Percentiles rank a stretch among this genome's conserved stretches.
phyloP scores from a whole-genome alignment of 2,113 vertebrate genomes.

The Rhombomys opimus region DNA sequence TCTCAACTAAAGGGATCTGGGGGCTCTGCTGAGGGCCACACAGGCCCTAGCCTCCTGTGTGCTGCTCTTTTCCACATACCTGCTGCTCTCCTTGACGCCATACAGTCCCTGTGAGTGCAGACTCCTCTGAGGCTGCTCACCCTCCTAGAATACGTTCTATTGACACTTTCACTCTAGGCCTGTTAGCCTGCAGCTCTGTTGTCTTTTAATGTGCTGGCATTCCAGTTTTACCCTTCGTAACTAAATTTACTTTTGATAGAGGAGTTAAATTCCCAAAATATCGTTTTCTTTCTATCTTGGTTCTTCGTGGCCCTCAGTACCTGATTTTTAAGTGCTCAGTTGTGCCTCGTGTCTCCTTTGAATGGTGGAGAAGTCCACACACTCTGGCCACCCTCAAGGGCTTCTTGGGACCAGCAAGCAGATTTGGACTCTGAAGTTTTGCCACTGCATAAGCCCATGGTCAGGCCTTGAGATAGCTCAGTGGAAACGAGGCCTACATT shows the following conservation, averaged over 20 bases:
- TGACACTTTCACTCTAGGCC: background rate
- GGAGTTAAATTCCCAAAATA: background rate
- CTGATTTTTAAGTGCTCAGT: background rate
- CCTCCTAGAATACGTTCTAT: background rate
- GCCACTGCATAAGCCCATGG: background rate
- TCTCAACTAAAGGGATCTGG: background rate
- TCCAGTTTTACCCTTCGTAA: background rate
- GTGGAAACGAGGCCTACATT: background rate
- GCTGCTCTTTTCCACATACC: background rate
- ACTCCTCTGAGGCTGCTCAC: background rate
- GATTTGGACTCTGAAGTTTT: background rate
- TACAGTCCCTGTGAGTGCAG: background rate
- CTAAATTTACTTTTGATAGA: background rate
- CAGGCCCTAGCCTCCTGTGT: background rate
- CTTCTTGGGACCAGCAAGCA: background rate
- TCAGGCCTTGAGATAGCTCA: background rate
- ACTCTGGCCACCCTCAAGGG: background rate
- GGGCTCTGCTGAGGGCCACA: accelerated
- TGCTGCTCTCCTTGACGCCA: background rate
- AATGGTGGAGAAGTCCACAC: background rate
- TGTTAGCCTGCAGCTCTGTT: background rate
- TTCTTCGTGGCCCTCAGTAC: background rate
- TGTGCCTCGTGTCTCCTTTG: background rate
- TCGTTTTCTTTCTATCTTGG: background rate
- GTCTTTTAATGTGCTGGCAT: background rate